Evolutionary conservation across 2,113 vertebrate species (phyloP), one percentile per base, ranked within the genome.

Genomic region (Phrynosoma platyrhinos): DNA sequence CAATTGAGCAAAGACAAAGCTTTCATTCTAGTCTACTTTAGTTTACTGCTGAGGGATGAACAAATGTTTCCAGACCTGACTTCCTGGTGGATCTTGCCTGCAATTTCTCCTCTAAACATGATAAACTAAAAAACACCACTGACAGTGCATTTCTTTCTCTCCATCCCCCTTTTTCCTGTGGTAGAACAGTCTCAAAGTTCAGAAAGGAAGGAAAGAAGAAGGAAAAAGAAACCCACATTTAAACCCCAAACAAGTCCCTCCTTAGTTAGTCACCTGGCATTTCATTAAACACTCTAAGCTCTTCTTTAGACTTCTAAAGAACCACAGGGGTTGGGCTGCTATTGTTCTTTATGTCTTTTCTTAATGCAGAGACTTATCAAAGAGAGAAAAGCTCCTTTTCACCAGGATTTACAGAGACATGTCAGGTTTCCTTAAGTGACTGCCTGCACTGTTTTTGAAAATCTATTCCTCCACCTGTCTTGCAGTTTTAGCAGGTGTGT

Each of bases 261-360:
- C 87, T 25, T 84, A 30, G 18, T 87, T 87, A 87, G n/a, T 86
- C 92, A 66, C 4, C 14, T 86, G 66, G 6, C 42, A 83, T 90
- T 93, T 92, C 79, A 84, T 42, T 88, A 90, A 94, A 83, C 7
- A 52, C 20, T 80, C 36, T 62, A 92, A 93, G 72, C 23, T 78
- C 4, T 1, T 88, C 72, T 87, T 94, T 91, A 80, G 72, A 2
- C 71, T 94, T 92, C 66, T 85, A n/a, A 92, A 92, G 20, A 87
- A n/a, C 1, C 1, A 77, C 1, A 18, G 40, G 47, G 66, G 36
- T 64, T 89, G 84, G 21, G n/a, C 21, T 66, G 27, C 69, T 79
- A 36, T 69, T 90, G 82, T 93, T 87, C 40, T 64, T 86, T 80
- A 66, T 72, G 40, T 83, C 12, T 91, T 79, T 14, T 80, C 66